These are phyloP conservation scores for Cydia splendana DNA, from an alignment of 1,140 invertebrate genomes.

Conservation along the genomic window DNA sequence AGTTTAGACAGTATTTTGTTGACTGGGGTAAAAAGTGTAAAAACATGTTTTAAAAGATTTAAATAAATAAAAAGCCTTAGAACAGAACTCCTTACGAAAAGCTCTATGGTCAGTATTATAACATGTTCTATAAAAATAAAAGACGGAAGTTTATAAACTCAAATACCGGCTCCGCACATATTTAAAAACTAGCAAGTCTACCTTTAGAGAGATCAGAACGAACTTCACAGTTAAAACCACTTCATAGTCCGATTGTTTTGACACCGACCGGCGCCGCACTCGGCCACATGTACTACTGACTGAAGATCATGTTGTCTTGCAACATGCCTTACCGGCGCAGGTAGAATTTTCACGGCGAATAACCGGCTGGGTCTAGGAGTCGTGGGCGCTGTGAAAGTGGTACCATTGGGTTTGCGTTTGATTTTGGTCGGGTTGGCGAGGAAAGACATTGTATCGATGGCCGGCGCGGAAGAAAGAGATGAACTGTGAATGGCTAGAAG, in stretches of 20 bases:
- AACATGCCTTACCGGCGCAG: constrained; percentile 51
- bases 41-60: no score
- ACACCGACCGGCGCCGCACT: constrained; percentile 44
- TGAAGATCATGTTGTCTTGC: constrained; percentile 59
- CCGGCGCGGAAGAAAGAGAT: constrained; percentile 61
- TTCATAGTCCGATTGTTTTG: constrained; percentile 50
- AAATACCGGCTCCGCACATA: constrained; percentile 62
- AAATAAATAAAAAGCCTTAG: not conserved
- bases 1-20: not conserved
- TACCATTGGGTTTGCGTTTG: constrained; percentile 6
- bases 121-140: constrained; percentile 46
- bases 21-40: no score
- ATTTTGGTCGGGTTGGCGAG: constrained; percentile 40
- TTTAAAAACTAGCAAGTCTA: not conserved
- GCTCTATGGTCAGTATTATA: not conserved
- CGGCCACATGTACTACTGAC: constrained; percentile 66
- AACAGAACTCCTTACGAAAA: not conserved
- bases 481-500: constrained; percentile 55
- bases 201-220: constrained; percentile 55
- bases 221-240: constrained; percentile 58
- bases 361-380: constrained; percentile 42
- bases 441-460: constrained; percentile 62
- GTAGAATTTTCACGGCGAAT: constrained; percentile 69
- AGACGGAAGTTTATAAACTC: constrained; percentile 38
- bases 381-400: not conserved